Evolutionary conservation across 2,888 invertebrate species (phyloP), one percentile per base, ranked within the genome.

Genomic region (Pterostichus madidus): DNA sequence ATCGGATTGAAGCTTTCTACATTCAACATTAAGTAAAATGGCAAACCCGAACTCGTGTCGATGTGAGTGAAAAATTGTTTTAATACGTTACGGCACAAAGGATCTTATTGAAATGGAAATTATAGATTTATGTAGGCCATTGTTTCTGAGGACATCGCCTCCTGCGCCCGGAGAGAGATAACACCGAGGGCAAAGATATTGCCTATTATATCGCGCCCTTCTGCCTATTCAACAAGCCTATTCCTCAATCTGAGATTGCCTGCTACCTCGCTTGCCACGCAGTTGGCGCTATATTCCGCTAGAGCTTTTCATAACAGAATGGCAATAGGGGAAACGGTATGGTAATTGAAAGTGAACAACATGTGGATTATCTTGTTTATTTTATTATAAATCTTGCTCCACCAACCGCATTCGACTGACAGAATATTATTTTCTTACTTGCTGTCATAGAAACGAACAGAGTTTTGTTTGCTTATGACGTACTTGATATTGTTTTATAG

Each of bases 171-270:
- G 77, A 83, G 80, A 79, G 61, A 75, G 85, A 85, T 85, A 84
- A 84, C 82, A 73, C 24, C 31, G 32, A 73, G 53, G 76, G 49
- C 76, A 53, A 24, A 68, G 49, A 64, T 79, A 79, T 79, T 79
- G 79, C 64, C 79, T 79, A 79, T 79, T 79, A 79, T 79, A 79
- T 61, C 75, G 52, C 75, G 17, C 75, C 75, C 75, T 77, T 44
- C 79, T 81, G 77, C 81, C 84, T 84, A 84, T 85, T 85, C 85
- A 84, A 84, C 84, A 84, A 84, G 84, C 81, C 84, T 84, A 84
- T 84, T 83, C 75, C 78, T 85, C 84, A 84, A 71, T 80, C 73
- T 81, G 76, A 46, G 46, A 84, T 83, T 80, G 73, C 78, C 32
- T 17, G 64, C 64, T 31, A 64, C 59, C 17, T 59, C 59, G 10